Evolutionary conservation across 2,888 invertebrate genomes (phyloP).

Genomic region (Druceiella hillmani): DNA sequence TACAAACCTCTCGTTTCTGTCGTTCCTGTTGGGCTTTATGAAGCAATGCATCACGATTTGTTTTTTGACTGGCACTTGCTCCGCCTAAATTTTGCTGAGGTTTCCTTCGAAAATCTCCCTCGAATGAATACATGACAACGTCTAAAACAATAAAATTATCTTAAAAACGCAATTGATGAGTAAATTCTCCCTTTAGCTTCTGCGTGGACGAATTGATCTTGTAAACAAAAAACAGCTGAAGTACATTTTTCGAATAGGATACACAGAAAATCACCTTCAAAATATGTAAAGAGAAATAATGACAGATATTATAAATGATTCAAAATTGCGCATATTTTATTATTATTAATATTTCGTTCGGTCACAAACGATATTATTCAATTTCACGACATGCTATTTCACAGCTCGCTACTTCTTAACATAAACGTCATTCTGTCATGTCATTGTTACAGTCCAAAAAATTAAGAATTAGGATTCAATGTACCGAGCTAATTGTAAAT

Average conservation of each 20-base stretch:
- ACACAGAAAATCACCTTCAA: no score
- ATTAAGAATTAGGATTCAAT: no score
- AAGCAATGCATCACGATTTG: constrained; percentile 63
- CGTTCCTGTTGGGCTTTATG: constrained; percentile 81
- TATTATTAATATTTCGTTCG: no score
- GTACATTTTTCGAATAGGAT: neutral
- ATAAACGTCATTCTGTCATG: no score
- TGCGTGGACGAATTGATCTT: constrained; percentile 12
- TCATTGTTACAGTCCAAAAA: no score
- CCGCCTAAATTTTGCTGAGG: constrained; percentile 89
- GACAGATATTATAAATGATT: no score
- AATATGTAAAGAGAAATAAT: no score
- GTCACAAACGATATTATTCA: no score
- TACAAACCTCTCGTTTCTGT: constrained; percentile 72
- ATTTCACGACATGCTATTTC: no score
- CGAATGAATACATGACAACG: constrained; percentile 67
- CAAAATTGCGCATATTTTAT: no score
- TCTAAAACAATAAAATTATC: constrained; percentile 6
- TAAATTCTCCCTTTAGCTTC: neutral
- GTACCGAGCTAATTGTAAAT: no score
- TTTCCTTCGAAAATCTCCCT: constrained; percentile 82
- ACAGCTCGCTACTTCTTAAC: no score
- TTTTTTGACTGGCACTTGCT: constrained; percentile 66
- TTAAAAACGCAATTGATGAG: neutral
- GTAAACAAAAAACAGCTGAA: constrained; percentile 41